A percentile compares a stretch with the other conserved stretches of the same genome.
phyloP scores from a whole-genome alignment of 2,113 vertebrate genomes.

The Lontra canadensis region DNA sequence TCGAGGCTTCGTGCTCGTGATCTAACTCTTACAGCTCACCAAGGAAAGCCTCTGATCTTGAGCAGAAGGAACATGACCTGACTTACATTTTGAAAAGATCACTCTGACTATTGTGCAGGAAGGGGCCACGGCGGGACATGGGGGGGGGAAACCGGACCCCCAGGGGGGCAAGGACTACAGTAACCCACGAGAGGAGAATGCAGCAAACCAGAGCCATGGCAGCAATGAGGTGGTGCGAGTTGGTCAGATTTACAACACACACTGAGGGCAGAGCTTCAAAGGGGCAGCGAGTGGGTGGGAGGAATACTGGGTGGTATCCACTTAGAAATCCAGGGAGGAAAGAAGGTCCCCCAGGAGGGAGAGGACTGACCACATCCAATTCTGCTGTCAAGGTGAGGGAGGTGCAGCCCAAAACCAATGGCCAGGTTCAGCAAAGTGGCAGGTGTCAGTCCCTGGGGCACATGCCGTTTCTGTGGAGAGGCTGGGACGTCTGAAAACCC shows the following conservation, averaged over 20 bases:
- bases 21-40: too few species aligned
- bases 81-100: neutral
- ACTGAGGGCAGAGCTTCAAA: neutral
- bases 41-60: neutral
- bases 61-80: neutral
- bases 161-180: accelerated
- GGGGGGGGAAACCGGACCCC: neutral
- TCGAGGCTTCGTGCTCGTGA: accelerated
- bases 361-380: accelerated
- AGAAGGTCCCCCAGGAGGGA: neutral
- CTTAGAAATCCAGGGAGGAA: neutral
- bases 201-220: accelerated
- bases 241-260: accelerated
- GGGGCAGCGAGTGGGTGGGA: too few species aligned
- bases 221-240: accelerated
- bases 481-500: neutral
- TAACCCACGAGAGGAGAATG: neutral
- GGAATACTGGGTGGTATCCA: neutral
- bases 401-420: neutral
- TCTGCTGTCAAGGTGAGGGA: neutral
- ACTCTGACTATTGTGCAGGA: neutral
- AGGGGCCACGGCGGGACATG: neutral
- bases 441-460: neutral
- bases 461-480: neutral
- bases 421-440: neutral